Conservation (phyloP, 2,888 invertebrate genomes). For the Eristalinus aeneus region DNA sequence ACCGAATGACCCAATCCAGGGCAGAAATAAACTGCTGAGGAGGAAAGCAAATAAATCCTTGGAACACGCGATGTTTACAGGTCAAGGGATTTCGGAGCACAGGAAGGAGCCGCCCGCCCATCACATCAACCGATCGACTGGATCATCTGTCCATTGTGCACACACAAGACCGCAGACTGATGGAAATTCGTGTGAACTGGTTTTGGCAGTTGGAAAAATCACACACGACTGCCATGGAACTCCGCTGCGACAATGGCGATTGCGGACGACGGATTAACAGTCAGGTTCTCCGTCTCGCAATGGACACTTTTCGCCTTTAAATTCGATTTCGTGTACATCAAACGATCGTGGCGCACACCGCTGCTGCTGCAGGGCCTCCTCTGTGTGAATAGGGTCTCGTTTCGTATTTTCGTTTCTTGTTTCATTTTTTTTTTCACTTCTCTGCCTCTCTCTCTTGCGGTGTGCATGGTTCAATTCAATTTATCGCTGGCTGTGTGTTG, state of each 20-base stretch:
- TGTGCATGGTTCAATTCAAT: constrained; percentile 35
- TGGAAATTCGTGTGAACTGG: constrained; percentile 50
- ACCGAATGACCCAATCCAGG: constrained; percentile 23
- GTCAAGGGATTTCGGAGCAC: constrained; percentile 45
- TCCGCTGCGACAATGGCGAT: not conserved
- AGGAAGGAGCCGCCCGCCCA: no score
- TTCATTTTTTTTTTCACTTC: not conserved
- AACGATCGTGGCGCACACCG: not conserved
- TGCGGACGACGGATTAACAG: not conserved
- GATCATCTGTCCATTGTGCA: constrained; percentile 13
- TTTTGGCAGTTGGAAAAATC: constrained; percentile 4
- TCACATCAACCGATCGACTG: not conserved
- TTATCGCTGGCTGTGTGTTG: constrained; percentile 9
- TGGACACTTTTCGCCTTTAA: not conserved
- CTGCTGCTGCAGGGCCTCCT: not conserved
- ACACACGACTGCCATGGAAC: constrained; percentile 26
- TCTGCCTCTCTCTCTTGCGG: not conserved
- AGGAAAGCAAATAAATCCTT: constrained; percentile 22
- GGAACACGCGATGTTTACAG: constrained; percentile 47
- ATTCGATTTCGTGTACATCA: not conserved
- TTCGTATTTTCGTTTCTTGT: constrained; percentile 2
- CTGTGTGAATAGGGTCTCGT: constrained; percentile 7
- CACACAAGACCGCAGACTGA: constrained; percentile 27
- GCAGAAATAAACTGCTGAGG: not conserved
- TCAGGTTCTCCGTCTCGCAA: not conserved